Conservation (phyloP, 1,140 invertebrate genomes). For the Aphis craccivora region DNA sequence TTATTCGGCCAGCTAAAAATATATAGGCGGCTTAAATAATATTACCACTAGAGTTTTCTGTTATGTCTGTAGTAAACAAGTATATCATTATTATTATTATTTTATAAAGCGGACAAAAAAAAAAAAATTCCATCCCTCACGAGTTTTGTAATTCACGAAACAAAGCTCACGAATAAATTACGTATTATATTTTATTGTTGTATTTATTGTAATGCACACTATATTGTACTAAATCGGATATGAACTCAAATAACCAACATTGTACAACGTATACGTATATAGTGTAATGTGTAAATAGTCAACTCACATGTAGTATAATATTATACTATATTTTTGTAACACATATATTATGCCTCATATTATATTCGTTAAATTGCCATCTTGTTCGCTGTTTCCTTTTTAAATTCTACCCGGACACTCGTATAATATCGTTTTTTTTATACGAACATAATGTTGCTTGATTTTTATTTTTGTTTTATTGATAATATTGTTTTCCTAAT, state of each 20-base stretch:
- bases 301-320: too few relatives aligned
- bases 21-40: neutral
- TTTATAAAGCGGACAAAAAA: neutral
- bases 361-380: neutral
- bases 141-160: neutral
- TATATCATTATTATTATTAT: neutral
- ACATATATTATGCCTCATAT: neutral
- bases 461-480: constrained; percentile 2
- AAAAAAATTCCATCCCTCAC: neutral
- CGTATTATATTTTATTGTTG: neutral
- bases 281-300: too few relatives aligned
- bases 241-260: neutral
- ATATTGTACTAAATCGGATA: neutral
- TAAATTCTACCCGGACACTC: neutral
- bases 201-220: neutral
- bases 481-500: neutral
- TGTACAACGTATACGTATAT: neutral
- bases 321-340: too few relatives aligned
- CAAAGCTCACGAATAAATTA: neutral
- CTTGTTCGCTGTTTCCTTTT: constrained; percentile 3
- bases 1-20: neutral
- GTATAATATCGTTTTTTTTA: neutral
- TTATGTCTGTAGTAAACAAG: neutral
- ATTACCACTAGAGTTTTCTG: neutral
- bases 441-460: neutral